phyloP scores from a whole-genome alignment of 2,797 vertebrate genomes.

The Xenentodon cancila region DNA sequence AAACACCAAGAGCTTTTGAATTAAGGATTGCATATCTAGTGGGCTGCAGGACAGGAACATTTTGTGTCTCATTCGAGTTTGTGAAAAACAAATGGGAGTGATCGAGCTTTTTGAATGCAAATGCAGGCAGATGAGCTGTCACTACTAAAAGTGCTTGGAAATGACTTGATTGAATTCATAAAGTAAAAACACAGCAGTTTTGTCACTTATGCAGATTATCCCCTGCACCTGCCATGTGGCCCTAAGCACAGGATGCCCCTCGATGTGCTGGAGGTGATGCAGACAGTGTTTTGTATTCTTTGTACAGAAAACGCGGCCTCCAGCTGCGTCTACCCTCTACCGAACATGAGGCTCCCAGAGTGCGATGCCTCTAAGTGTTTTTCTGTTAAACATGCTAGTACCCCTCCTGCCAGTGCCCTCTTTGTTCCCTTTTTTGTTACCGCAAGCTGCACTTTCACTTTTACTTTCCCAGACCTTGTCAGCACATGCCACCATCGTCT shows the following conservation, averaged over 20 bases:
- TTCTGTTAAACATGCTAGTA: background rate
- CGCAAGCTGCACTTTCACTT: constrained; percentile 20
- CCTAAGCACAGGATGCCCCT: constrained; percentile 13
- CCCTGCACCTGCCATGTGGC: constrained; percentile 17
- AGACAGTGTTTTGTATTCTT: constrained; percentile 53
- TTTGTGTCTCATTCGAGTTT: constrained; percentile 2
- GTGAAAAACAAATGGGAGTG: constrained; percentile 9
- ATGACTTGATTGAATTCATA: constrained; percentile 17
- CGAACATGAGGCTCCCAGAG: constrained; percentile 14
- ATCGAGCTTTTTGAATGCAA: constrained; percentile 11
- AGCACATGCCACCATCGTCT: constrained; percentile 20
- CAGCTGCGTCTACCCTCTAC: constrained; percentile 47
- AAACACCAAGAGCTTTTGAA: constrained; percentile 23
- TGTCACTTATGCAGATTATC: constrained; percentile 11
- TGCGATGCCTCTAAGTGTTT: constrained; percentile 6
- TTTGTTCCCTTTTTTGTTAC: constrained; percentile 17
- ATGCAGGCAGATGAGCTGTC: constrained; percentile 10
- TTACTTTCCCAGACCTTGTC: constrained; percentile 5
- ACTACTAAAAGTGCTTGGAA: background rate
- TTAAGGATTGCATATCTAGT: constrained; percentile 29
- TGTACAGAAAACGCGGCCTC: constrained; percentile 29
- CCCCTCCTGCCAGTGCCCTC: constrained; percentile 2
- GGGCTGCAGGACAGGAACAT: background rate
- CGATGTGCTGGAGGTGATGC: constrained; percentile 21
- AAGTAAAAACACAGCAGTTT: constrained; percentile 2